These are phyloP conservation scores for Lymantria dispar DNA, from an alignment of 2,888 invertebrate species.

Conservation along the genomic window DNA sequence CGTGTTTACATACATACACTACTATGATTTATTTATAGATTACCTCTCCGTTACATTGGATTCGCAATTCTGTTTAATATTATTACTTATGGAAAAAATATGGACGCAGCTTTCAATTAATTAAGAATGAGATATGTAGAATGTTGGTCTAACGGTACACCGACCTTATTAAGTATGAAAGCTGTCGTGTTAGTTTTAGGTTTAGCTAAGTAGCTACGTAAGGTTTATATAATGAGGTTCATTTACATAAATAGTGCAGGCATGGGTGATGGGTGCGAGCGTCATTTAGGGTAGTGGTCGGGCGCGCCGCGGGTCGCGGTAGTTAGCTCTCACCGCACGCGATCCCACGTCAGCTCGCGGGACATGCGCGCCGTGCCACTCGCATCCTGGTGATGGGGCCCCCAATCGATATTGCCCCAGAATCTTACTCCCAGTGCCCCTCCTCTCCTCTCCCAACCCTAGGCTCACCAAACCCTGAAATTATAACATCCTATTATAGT, in stretches of 20 bases:
- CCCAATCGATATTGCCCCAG: slow-evolving; percentile 76
- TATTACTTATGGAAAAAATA: slow-evolving; percentile 21
- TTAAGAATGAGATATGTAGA: slow-evolving; percentile 12
- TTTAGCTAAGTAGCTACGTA: slow-evolving; percentile 22
- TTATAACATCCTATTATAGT: slow-evolving; percentile 73
- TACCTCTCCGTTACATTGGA: slow-evolving; percentile 19
- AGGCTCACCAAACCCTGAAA: slow-evolving; percentile 64
- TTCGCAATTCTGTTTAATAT: slow-evolving; percentile 19
- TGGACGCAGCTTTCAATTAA: slow-evolving; percentile 22
- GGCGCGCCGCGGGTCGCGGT: slow-evolving; percentile 4
- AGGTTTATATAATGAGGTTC: slow-evolving; percentile 27
- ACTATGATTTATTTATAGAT: slow-evolving; percentile 39
- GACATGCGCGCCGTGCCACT: slow-evolving; percentile 62
- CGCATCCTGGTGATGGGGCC: slow-evolving; percentile 67
- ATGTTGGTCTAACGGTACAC: slow-evolving; percentile 26
- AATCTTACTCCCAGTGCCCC: slow-evolving; percentile 61
- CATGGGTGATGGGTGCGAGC: slow-evolving; percentile 7
- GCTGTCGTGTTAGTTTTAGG: slow-evolving; percentile 19
- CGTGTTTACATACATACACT: slow-evolving; percentile 36
- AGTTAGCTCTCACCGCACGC: slow-evolving; percentile 34
- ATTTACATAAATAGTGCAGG: slow-evolving; percentile 28
- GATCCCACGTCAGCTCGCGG: slow-evolving; percentile 30
- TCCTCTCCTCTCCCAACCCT: slow-evolving; percentile 55
- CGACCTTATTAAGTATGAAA: slow-evolving; percentile 19
- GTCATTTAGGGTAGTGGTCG: slow-evolving; percentile 13